These are phyloP conservation scores for Nomia melanderi DNA, from an alignment of 1,140 invertebrate genomes.

Conservation along the genomic window DNA sequence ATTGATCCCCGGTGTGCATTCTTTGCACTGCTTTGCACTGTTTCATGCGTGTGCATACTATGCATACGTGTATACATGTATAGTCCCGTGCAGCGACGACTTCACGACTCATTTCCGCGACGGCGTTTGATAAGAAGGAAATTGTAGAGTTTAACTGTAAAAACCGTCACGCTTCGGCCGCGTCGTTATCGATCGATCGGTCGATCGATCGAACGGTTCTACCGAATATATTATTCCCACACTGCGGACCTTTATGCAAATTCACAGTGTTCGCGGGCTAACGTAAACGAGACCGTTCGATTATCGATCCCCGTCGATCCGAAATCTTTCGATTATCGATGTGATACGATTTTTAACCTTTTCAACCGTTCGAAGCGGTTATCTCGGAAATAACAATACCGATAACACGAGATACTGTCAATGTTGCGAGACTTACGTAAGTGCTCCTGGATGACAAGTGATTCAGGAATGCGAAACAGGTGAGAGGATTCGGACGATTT, in stretches of 20 bases:
- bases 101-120: background rate
- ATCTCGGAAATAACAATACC: background rate
- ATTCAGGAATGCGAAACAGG: background rate
- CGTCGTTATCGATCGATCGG: background rate
- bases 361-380: background rate
- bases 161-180: background rate
- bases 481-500: background rate
- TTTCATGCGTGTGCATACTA: background rate
- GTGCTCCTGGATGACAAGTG: constrained; percentile 3
- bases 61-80: background rate
- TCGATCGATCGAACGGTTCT: background rate
- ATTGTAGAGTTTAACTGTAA: background rate
- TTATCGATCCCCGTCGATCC: background rate
- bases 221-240: no score
- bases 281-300: background rate
- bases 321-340: background rate
- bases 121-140: background rate
- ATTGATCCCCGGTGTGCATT: constrained; percentile 10
- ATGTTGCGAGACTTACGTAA: constrained; percentile 55
- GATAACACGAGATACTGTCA: background rate
- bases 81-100: background rate
- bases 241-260: no score
- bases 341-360: background rate
- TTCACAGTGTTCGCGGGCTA: no score
- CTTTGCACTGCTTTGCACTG: constrained; percentile 21